Base-by-base conservation (phyloP, 2,888 invertebrate genomes). In the Acrobasis suavella region DNA sequence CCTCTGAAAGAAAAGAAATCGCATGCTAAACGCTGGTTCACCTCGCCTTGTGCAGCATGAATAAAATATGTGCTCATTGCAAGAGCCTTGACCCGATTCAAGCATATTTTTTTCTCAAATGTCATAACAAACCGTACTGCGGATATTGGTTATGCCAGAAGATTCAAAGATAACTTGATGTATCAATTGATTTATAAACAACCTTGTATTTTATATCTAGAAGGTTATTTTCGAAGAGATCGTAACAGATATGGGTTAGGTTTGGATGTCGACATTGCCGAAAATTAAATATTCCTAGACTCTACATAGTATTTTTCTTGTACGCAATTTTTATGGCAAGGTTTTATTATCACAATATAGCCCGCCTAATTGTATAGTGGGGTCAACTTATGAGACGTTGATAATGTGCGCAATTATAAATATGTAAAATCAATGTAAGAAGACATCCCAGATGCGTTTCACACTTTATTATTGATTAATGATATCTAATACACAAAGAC, bases 81-180 rank as follows among this genome's bases (percentile, higher is more conserved):
- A 84, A 85, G 82, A 78, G 76, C 89, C 89, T 69, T 88, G 89
- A 86, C 89, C 87, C 74, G 71, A 81, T 82, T 88, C 72, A 66
- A 69, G 64, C 67, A 75, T 78, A 60, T 46, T 62, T 60, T 55
- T 62, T 59, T 54, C 22, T 50, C 16, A 42, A 59, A 58, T 51
- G 22, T 60, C 39, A 17, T 60, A 39, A 52, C 16, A 46, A 12
- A 54, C 10, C 14, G 17, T 62, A 58, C 54, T 38, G 46, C 49
- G 62, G 32, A 62, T 56, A 62, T 62, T 54, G 60, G 60, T 17
- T 22, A 22, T 22, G 22, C 12, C 60, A 2, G 14, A 58, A 16
- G 50, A 50, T 50, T 59, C 17, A 5, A 16, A 50, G 56, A 56
- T 56, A 56, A 56, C 16, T 37, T 9, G 15, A 16, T 17, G 17